Evolutionary conservation across 2,888 invertebrate genomes (phyloP).

Genomic region (Drymonia ruficornis): DNA sequence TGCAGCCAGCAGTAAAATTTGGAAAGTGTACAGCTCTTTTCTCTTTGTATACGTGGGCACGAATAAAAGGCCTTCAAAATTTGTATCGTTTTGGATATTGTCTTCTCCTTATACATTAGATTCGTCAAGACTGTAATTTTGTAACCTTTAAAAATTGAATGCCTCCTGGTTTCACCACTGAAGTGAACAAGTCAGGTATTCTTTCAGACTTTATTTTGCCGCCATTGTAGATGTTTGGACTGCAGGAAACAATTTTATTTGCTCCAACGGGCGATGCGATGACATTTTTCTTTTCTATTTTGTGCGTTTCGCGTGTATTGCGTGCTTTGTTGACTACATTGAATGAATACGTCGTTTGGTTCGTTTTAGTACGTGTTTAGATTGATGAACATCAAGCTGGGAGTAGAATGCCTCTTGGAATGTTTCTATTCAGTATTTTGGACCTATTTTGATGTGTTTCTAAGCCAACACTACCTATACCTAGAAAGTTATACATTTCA

Average conservation of each 20-base stretch:
- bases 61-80: too few species aligned
- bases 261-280: slow-evolving; percentile 60
- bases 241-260: slow-evolving; percentile 76
- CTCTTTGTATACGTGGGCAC: too few species aligned
- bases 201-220: slow-evolving; percentile 24
- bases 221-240: slow-evolving; percentile 43
- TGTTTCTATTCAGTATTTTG: not conserved
- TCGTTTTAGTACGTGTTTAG: slow-evolving; percentile 50
- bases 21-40: too few species aligned
- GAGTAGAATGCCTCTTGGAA: slow-evolving; percentile 21
- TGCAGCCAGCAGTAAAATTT: too few species aligned
- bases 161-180: too few species aligned
- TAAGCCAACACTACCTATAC: too few species aligned
- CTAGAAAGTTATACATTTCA: too few species aligned
- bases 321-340: slow-evolving; percentile 57
- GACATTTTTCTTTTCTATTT: slow-evolving; percentile 65
- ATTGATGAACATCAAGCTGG: slow-evolving; percentile 38
- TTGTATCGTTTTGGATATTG: too few species aligned
- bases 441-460: too few species aligned
- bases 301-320: slow-evolving; percentile 57
- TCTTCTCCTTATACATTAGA: too few species aligned
- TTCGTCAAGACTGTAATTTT: too few species aligned
- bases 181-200: not conserved
- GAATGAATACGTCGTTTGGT: slow-evolving; percentile 54
- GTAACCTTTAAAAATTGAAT: too few species aligned